These are phyloP conservation scores for Strigops habroptila DNA, from an alignment of 2,113 vertebrate species.

Conservation along the genomic window DNA sequence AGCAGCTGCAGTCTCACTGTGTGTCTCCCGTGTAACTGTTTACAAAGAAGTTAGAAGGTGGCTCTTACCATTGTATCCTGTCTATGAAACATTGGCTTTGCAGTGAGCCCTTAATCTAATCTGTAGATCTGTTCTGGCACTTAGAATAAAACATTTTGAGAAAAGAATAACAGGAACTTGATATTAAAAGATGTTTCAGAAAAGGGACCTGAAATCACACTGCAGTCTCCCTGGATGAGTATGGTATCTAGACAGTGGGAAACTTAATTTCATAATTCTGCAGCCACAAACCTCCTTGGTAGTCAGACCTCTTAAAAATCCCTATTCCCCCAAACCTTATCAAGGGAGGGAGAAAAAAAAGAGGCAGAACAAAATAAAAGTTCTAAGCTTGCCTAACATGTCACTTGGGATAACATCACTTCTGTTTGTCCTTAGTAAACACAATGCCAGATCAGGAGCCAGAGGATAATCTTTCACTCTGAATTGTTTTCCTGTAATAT, in stretches of 20 bases:
- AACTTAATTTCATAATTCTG: background rate
- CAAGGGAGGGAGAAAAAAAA: background rate
- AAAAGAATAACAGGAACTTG: background rate
- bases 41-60: background rate
- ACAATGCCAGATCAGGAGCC: background rate
- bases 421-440: slow-evolving; percentile 19
- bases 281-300: background rate
- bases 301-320: background rate
- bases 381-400: background rate
- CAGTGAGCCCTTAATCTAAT: background rate
- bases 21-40: accelerated
- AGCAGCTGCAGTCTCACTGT: background rate
- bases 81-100: background rate
- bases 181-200: background rate
- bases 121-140: background rate
- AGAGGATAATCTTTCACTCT: slow-evolving; percentile 4
- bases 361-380: background rate
- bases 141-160: background rate
- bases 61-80: background rate
- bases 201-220: background rate
- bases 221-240: background rate
- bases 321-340: background rate
- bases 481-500: slow-evolving; percentile 16
- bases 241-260: background rate
- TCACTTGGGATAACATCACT: background rate